Conservation (phyloP, 2,113 vertebrate genomes). For the Peucedramus taeniatus region DNA sequence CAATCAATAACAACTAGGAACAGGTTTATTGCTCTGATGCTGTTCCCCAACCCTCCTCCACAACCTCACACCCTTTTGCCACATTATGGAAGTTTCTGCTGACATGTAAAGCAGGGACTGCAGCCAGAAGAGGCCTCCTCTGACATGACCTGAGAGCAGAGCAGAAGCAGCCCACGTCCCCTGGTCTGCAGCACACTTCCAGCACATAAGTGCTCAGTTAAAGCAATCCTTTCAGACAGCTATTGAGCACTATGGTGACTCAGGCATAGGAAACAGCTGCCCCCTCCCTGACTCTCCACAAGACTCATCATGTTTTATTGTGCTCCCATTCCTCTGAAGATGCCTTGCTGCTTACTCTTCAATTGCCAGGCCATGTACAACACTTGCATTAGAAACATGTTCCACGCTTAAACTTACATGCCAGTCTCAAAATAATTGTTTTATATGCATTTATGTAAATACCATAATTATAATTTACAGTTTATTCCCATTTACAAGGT, state of each 20-base stretch:
- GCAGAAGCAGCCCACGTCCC: conserved; percentile 48
- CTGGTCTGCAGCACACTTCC: conserved; percentile 54
- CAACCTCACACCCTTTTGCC: not conserved
- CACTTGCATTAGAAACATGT: not conserved
- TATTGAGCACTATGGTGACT: conserved; percentile 52
- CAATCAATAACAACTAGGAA: conserved; percentile 42
- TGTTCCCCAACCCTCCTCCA: not conserved
- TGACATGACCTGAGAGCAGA: conserved; percentile 32
- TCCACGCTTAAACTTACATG: not conserved
- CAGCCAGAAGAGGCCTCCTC: conserved; percentile 27
- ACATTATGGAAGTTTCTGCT: not conserved
- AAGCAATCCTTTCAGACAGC: conserved; percentile 67
- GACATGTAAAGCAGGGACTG: conserved; percentile 1
- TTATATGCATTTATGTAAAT: conserved; percentile 39
- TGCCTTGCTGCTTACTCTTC: not conserved
- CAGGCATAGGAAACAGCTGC: conserved; percentile 6
- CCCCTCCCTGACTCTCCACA: not conserved
- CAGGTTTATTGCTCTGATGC: conserved; percentile 3
- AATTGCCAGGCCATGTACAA: not conserved
- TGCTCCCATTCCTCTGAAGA: conserved; percentile 21
- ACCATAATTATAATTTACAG: not conserved
- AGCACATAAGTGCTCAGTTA: conserved; percentile 63
- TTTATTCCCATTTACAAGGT: conserved; percentile 31
- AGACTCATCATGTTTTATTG: not conserved
- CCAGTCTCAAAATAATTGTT: not conserved